Evolutionary conservation across 2,113 vertebrate species (phyloP).

Genomic region (Choloepus hoffmanni): DNA sequence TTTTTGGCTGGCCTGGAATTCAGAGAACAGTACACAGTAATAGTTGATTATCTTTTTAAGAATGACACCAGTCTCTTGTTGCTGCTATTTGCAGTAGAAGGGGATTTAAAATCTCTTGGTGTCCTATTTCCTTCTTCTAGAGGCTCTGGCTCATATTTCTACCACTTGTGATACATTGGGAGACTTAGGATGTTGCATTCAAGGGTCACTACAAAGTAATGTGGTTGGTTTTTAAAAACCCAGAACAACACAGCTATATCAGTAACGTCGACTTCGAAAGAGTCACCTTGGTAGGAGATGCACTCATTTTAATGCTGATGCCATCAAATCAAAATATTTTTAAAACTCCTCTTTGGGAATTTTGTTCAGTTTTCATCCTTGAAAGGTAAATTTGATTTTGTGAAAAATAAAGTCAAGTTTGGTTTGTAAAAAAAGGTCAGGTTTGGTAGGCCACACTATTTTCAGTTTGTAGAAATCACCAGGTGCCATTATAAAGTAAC

Average conservation of each 20-base stretch:
- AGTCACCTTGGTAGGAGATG: background rate
- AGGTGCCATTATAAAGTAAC: constrained; percentile 23
- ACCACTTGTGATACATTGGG: background rate
- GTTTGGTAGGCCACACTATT: background rate
- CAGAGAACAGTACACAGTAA: background rate
- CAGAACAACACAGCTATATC: background rate
- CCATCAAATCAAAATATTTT: background rate
- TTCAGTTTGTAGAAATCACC: constrained; percentile 33
- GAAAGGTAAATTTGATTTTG: constrained; percentile 10
- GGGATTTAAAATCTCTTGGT: background rate
- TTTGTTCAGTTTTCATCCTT: background rate
- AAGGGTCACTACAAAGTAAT: background rate
- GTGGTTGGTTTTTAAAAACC: background rate
- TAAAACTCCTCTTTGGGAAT: background rate
- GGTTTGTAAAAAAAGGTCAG: background rate
- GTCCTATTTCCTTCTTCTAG: background rate
- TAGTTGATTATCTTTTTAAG: background rate
- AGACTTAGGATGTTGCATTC: background rate
- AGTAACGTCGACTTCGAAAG: background rate
- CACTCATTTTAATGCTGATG: background rate
- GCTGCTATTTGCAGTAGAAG: background rate
- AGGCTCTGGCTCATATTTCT: background rate
- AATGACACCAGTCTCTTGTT: background rate
- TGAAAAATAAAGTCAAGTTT: constrained; percentile 21
- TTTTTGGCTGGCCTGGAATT: background rate